Evolutionary conservation across 2,888 invertebrate species (phyloP).

Genomic region (Lasioglossum leucozonium): DNA sequence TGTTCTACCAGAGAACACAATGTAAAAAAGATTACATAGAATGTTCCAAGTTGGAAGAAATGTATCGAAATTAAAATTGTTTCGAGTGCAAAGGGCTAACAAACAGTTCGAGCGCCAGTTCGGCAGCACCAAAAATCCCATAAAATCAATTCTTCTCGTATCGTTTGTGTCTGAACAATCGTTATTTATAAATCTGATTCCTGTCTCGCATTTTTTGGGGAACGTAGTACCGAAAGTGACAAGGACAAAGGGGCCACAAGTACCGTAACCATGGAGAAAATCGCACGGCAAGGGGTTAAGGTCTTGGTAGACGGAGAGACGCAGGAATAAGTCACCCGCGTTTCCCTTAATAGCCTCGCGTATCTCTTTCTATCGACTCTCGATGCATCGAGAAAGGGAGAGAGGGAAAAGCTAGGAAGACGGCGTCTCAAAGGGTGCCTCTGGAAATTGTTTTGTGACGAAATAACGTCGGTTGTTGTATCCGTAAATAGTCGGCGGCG

Average conservation of each 20-base stretch:
- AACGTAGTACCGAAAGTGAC: not conserved
- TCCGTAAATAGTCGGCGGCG: constrained; percentile 78
- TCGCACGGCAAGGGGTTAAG: not conserved
- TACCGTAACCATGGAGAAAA: not conserved
- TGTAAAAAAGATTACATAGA: no score
- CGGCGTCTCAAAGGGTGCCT: constrained; percentile 56
- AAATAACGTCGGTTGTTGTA: constrained; percentile 73
- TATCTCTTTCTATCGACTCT: not conserved
- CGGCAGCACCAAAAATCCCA: not conserved
- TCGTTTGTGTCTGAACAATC: no score
- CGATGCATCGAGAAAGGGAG: not conserved
- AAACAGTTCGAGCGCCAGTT: no score
- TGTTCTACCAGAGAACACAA: no score
- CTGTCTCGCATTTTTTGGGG: not conserved
- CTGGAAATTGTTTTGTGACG: constrained; percentile 78
- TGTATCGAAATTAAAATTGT: not conserved
- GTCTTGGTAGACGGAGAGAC: not conserved
- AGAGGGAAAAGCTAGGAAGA: not conserved
- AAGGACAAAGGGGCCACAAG: not conserved
- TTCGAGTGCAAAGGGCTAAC: not conserved
- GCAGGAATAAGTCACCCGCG: not conserved
- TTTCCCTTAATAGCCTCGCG: not conserved
- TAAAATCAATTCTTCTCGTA: not conserved
- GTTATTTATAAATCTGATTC: not conserved
- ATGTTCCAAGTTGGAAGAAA: no score